Conservation (phyloP, 2,113 vertebrate genomes). For the Aptenodytes forsteri region DNA sequence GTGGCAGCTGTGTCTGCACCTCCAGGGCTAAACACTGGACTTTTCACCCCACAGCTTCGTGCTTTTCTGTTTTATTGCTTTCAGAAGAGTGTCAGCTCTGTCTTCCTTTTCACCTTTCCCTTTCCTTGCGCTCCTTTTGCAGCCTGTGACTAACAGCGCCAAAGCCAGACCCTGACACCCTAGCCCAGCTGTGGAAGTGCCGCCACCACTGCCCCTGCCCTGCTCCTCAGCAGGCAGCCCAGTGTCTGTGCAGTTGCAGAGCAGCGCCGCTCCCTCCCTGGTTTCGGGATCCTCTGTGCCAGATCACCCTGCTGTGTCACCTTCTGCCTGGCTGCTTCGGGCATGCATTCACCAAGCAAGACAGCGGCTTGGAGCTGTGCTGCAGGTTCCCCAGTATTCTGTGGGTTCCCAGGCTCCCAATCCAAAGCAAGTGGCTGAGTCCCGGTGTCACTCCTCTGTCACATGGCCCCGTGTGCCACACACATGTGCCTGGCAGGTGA, state of each 20-base stretch:
- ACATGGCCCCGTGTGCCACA: fast-evolving
- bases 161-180: neutral
- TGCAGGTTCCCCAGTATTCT: neutral
- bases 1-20: neutral
- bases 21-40: neutral
- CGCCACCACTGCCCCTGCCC: neutral
- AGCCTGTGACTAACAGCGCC: neutral
- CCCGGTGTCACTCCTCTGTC: neutral
- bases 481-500: fast-evolving
- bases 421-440: neutral
- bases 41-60: neutral
- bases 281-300: neutral
- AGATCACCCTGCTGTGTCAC: neutral
- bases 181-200: fast-evolving
- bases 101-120: neutral
- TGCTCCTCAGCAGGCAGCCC: neutral
- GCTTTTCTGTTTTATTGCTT: neutral
- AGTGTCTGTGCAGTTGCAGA: neutral
- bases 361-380: neutral
- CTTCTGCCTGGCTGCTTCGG: neutral
- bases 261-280: neutral
- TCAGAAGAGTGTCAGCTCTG: neutral
- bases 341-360: fast-evolving
- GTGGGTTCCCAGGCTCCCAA: neutral
- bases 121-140: neutral